Evolutionary conservation across 2,888 invertebrate genomes (phyloP), one percentile per base, ranked within the genome.

Genomic region (Therioaphis trifolii): DNA sequence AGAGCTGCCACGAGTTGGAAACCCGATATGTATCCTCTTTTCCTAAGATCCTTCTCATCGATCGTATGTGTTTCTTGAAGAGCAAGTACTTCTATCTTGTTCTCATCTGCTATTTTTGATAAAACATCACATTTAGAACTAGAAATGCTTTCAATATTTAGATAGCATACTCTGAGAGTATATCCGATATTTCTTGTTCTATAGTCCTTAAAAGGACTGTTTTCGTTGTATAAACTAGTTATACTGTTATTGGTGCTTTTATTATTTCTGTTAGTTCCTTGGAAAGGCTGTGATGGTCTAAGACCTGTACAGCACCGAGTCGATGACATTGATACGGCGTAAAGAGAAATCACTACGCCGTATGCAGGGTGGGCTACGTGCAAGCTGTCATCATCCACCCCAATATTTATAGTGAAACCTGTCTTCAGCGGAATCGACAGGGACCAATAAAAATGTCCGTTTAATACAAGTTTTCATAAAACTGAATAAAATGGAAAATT

Each of bases 61-160:
- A 29, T 66, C 58, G 66, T 66, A 66, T 66, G 66, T 66, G 66
- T 66, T 66, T 66, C 66, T 66, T 66, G 66, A 35, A 66, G 9
- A 35, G 66, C 18, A 11, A 66, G 66, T 66, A 63, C 63, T 63
- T 66, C 66, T 66, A 35, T 66, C 66, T 66, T 66, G 35, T 66
- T 35, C 9, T 66, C 35, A 3, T 66, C 35, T 35, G 66, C 66
- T 66, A 66, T 66, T 35, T 66, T 66, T 66, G 66, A 66, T 66
- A 66, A 66, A 18, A 66, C 66, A 66, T 66, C 66, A 66, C 27
- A n/a, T n/a, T n/a, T n/a, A n/a, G n/a, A n/a, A n/a, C n/a, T n/a
- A n/a, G n/a, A n/a, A n/a, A n/a, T n/a, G n/a, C n/a, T n/a, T n/a
- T n/a, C n/a, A n/a, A n/a, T n/a, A n/a, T n/a, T n/a, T n/a, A n/a